Conservation (phyloP, 2,113 vertebrate genomes). For the Cisticola juncidis region DNA sequence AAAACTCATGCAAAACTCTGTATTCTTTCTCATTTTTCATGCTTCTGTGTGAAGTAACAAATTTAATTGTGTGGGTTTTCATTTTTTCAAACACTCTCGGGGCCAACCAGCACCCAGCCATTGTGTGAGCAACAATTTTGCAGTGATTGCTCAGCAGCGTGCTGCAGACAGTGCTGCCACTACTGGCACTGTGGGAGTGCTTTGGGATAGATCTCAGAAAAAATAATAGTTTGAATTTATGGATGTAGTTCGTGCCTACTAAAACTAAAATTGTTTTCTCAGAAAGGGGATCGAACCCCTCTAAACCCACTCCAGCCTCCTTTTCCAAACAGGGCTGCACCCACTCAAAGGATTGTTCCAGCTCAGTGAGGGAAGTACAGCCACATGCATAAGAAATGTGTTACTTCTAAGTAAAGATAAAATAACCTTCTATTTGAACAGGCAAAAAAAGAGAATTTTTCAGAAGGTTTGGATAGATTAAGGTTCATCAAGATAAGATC, state of each 20-base stretch:
- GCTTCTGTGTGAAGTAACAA: not conserved
- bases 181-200: not conserved
- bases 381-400: not conserved
- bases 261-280: not conserved
- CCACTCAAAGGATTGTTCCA: not conserved
- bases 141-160: not conserved
- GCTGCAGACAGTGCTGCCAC: not conserved
- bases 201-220: not conserved
- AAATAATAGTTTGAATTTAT: not conserved
- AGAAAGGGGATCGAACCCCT: fast-evolving
- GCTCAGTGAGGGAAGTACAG: not conserved
- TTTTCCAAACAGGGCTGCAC: not conserved
- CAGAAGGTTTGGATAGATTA: not conserved
- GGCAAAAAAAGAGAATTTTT: not conserved
- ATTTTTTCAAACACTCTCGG: not conserved
- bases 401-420: not conserved
- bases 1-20: not conserved
- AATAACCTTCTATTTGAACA: not conserved
- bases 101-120: not conserved
- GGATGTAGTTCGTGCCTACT: not conserved
- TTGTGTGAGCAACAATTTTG: not conserved
- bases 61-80: not conserved
- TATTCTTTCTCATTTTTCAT: not conserved
- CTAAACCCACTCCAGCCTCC: fast-evolving
- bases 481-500: not conserved